Conservation (phyloP, 2,113 vertebrate species). For the human (Homo sapiens) region DNA sequence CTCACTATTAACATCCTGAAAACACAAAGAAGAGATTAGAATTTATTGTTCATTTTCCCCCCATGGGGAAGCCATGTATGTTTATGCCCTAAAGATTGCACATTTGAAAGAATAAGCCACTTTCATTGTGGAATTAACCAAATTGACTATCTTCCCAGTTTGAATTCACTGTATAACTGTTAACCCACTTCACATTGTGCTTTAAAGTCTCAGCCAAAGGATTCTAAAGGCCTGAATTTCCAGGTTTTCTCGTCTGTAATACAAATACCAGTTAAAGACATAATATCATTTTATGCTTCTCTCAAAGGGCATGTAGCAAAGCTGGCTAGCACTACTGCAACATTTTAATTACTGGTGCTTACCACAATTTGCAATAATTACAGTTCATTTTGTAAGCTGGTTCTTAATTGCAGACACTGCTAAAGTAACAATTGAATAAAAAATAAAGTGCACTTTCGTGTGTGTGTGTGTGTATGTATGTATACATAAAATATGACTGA, state of each 20-base stretch:
- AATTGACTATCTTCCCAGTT: slow-evolving; percentile 68
- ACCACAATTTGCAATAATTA: slow-evolving; percentile 86
- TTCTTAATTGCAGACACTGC: slow-evolving; percentile 85
- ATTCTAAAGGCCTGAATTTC: slow-evolving; percentile 67
- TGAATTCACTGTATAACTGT: slow-evolving; percentile 67
- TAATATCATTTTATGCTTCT: slow-evolving; percentile 72
- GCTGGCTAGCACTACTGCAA: slow-evolving; percentile 77
- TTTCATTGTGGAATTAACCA: slow-evolving; percentile 72
- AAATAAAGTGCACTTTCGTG: slow-evolving; percentile 72
- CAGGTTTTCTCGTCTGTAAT: slow-evolving; percentile 70
- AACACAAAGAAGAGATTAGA: slow-evolving; percentile 76
- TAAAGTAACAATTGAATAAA: slow-evolving; percentile 84
- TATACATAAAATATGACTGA: slow-evolving; percentile 46
- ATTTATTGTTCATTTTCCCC: slow-evolving; percentile 71
- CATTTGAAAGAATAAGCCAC: slow-evolving; percentile 56
- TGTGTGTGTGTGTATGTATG: neutral
- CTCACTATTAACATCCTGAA: slow-evolving; percentile 65
- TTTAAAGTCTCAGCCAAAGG: slow-evolving; percentile 58
- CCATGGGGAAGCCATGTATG: slow-evolving; percentile 68
- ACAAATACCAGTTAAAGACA: slow-evolving; percentile 65
- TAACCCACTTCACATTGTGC: slow-evolving; percentile 65
- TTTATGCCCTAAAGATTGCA: slow-evolving; percentile 61
- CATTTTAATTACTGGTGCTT: slow-evolving; percentile 82
- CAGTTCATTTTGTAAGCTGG: slow-evolving; percentile 83
- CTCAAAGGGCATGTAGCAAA: slow-evolving; percentile 79